Conservation (phyloP, 2,888 invertebrate species). For the Dicyrtomina minuta region DNA sequence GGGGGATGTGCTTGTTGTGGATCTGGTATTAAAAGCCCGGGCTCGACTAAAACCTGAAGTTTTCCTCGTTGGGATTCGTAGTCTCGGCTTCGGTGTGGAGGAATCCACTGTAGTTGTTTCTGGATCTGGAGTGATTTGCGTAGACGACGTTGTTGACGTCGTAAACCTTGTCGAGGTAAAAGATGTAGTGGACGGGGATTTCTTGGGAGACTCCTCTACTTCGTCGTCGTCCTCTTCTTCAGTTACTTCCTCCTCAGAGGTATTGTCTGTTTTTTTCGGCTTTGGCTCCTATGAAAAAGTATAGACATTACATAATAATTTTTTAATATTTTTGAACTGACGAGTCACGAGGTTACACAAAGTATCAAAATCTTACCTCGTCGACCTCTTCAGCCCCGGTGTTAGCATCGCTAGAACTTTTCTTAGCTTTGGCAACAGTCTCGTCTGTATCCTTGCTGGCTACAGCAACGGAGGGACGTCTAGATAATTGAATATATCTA, state of each 20-base stretch:
- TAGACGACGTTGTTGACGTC: constrained; percentile 29
- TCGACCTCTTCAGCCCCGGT: constrained; percentile 33
- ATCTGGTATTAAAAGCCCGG: constrained; percentile 1
- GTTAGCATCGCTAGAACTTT: constrained; percentile 18
- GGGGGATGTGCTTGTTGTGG: constrained; percentile 30
- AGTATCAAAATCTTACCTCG: constrained; percentile 22
- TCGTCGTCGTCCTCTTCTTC: constrained; percentile 45
- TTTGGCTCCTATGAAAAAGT: constrained; percentile 32
- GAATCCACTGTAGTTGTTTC: constrained; percentile 9
- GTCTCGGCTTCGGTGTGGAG: constrained; percentile 31
- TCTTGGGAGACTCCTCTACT: constrained; percentile 21
- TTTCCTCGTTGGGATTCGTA: constrained; percentile 49
- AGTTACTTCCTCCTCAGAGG: constrained; percentile 38
- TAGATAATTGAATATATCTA: constrained; percentile 28
- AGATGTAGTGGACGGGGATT: constrained; percentile 32
- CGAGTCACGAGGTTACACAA: no score
- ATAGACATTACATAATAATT: constrained; percentile 1
- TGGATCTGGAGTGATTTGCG: constrained; percentile 26
- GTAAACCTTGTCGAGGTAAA: constrained; percentile 16
- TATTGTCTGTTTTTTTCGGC: constrained; percentile 37
- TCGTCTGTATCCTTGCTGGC: constrained; percentile 9
- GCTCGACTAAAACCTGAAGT: constrained; percentile 38
- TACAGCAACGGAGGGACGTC: constrained; percentile 13
- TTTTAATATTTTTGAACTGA: background rate
- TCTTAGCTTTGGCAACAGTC: constrained; percentile 9